These are phyloP conservation scores for Lerista edwardsae DNA, from an alignment of 2,797 vertebrate species.

Conservation along the genomic window DNA sequence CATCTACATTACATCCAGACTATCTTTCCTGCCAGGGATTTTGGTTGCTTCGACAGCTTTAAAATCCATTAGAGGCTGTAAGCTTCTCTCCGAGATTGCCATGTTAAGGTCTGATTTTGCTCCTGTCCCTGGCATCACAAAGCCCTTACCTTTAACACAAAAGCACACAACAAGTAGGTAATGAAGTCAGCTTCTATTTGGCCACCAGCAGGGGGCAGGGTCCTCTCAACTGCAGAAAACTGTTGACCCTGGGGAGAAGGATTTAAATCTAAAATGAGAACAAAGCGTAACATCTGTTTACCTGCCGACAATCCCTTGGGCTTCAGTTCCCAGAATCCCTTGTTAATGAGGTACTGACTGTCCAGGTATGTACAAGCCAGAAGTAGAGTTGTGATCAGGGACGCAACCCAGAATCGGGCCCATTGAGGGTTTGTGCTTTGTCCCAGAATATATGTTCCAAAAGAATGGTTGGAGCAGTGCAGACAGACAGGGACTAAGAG, in stretches of 20 bases:
- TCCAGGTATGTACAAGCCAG: too few relatives aligned
- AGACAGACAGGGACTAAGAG: neutral
- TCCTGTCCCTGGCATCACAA: too few relatives aligned
- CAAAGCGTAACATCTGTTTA: neutral
- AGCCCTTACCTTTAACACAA: constrained; percentile 60
- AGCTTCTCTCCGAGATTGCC: too few relatives aligned
- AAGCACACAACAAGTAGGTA: constrained; percentile 57
- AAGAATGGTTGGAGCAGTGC: neutral
- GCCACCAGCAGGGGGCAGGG: constrained; percentile 56
- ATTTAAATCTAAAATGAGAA: neutral
- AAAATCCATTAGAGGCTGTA: neutral
- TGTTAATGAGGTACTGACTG: neutral
- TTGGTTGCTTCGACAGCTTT: neutral
- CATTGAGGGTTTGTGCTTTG: neutral
- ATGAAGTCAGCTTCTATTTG: constrained; percentile 61
- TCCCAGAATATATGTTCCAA: too few relatives aligned
- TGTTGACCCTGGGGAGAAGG: constrained; percentile 55
- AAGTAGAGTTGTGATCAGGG: neutral
- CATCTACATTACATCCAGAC: neutral
- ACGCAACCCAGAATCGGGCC: neutral
- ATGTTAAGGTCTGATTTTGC: too few relatives aligned
- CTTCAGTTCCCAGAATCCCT: neutral
- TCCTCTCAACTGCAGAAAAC: constrained; percentile 40
- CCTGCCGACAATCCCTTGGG: neutral
- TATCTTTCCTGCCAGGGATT: neutral